These are phyloP conservation scores for Spodoptera littoralis DNA, from an alignment of 2,888 invertebrate species.

Conservation along the genomic window DNA sequence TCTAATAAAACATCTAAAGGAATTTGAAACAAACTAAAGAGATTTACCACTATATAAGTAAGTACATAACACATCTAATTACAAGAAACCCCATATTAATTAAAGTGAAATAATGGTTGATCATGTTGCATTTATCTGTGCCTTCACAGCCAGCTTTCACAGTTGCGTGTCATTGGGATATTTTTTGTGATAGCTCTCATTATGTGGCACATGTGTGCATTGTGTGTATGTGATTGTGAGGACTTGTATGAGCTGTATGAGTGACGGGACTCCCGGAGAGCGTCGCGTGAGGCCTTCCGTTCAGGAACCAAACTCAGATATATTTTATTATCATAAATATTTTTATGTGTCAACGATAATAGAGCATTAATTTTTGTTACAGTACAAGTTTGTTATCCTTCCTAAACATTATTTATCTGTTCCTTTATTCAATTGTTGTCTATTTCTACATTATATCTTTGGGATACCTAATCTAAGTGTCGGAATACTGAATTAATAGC, in stretches of 20 bases:
- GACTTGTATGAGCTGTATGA: conserved; percentile 35
- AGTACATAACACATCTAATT: conserved; percentile 4
- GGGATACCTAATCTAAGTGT: too few species aligned
- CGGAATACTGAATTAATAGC: too few species aligned
- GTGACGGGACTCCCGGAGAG: conserved; percentile 57
- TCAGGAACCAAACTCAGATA: conserved; percentile 39
- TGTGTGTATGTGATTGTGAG: conserved; percentile 30
- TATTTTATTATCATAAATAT: conserved; percentile 6
- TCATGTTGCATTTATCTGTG: conserved; percentile 35
- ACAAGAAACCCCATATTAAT: conserved; percentile 14
- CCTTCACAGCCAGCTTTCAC: conserved; percentile 35
- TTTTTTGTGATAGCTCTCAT: conserved; percentile 43
- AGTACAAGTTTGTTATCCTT: not conserved
- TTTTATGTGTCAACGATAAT: conserved; percentile 1
- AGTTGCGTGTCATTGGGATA: conserved; percentile 46
- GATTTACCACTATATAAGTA: too few species aligned
- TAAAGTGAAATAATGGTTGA: conserved; percentile 37
- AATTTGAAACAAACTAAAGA: too few species aligned
- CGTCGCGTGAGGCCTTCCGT: conserved; percentile 62
- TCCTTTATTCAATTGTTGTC: too few species aligned
- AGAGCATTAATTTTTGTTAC: not conserved
- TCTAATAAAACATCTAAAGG: too few species aligned
- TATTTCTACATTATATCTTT: too few species aligned
- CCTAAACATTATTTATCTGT: too few species aligned
- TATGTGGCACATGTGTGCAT: conserved; percentile 39